Evolutionary conservation across 2,113 vertebrate species (phyloP), one percentile per base, ranked within the genome.

Genomic region (Barnardius zonarius): DNA sequence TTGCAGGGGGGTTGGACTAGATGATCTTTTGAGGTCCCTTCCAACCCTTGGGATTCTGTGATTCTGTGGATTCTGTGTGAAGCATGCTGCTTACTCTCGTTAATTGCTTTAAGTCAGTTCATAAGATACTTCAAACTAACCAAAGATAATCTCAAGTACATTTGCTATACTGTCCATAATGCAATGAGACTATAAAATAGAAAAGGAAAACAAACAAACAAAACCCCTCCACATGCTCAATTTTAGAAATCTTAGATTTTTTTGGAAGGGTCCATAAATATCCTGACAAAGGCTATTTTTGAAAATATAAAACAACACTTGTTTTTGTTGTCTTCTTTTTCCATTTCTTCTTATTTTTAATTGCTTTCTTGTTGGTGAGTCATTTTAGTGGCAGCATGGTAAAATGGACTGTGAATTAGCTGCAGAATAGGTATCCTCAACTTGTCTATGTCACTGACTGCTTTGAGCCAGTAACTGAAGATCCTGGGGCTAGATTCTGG

Each of bases 211-310:
- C 5, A 63, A 70, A 9, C 7, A 35, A 76, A 5, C 6, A 22
- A 62, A 0, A 1, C 0, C 3, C 3, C 5, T 76, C 11, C 27
- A 35, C 17, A 46, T 63, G 11, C 5, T 51, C 10, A 28, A 31
- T 41, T 83, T 77, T 68, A 74, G 54, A 91, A 83, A 89, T 33
- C 44, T 70, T 6, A 14, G 14, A 6, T 10, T 37, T 46, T 18
- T 80, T 88, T 83, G 10, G 22, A 48, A 66, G 20, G 7, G 17
- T 73, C 17, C 11, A n/a, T 41, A 27, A 20, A 17, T 1, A 0
- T 59, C 63, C 33, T 64, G 37, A 51, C 7, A n/a, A 39, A 41
- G 8, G 8, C 9, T 61, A 35, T 35, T 79, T 74, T 55, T 43
- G n/a, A 20, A 39, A 57, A 76, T 17, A 49, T 35, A 80, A 81